These are phyloP conservation scores for Poliocrania exsul DNA, from an alignment of 2,797 vertebrate genomes.

Conservation along the genomic window DNA sequence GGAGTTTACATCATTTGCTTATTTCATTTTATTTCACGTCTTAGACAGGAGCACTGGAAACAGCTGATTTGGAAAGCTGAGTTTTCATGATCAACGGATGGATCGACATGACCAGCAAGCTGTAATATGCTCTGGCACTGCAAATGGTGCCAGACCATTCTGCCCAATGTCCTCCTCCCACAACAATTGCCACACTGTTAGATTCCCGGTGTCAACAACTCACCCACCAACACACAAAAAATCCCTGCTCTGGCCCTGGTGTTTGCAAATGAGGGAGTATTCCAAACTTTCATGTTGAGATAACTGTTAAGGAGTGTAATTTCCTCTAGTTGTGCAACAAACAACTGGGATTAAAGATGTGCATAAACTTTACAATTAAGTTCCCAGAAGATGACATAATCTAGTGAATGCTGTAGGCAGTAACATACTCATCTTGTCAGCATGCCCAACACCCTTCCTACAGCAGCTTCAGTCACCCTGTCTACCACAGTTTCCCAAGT, in stretches of 20 bases:
- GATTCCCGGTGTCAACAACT: background rate
- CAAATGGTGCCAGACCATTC: background rate
- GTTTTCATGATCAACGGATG: background rate
- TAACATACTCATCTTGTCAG: background rate
- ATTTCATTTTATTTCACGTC: background rate
- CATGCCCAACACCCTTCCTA: background rate
- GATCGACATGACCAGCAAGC: rapidly evolving
- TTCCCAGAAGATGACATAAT: background rate
- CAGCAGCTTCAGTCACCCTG: background rate
- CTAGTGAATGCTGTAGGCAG: background rate
- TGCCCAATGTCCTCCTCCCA: background rate
- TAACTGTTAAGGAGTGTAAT: background rate
- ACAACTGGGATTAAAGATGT: background rate
- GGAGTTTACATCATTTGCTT: background rate
- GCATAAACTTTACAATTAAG: background rate
- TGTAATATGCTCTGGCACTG: background rate
- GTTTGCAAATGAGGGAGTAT: background rate
- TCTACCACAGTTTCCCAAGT: background rate
- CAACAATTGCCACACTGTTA: background rate
- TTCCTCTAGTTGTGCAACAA: background rate
- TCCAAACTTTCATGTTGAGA: background rate
- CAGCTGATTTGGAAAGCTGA: background rate
- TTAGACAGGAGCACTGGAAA: background rate
- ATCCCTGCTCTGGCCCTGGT: background rate
- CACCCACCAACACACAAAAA: background rate